phyloP scores from a whole-genome alignment of 2,113 vertebrate species.

The Pantherophis guttatus region DNA sequence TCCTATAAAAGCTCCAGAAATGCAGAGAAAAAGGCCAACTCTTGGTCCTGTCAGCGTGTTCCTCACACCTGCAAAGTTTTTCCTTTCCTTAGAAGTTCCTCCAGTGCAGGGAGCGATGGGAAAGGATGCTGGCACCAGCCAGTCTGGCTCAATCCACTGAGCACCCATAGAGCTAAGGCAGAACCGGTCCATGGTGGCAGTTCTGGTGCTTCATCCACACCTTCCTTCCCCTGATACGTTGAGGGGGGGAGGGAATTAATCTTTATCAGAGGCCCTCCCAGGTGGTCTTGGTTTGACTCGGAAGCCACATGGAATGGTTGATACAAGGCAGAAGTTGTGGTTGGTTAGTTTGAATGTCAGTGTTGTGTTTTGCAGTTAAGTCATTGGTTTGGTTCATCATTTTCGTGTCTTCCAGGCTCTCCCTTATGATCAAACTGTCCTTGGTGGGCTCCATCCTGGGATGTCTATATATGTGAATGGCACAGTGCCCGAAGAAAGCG shows the following conservation, averaged over 20 bases:
- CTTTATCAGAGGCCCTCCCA: not conserved
- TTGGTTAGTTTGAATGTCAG: too few species aligned
- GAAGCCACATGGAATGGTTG: not conserved
- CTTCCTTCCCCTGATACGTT: accelerated
- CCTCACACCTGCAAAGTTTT: not conserved
- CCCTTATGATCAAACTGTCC: slow-evolving; percentile 72
- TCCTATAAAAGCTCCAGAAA: not conserved
- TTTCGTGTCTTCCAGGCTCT: slow-evolving; percentile 62
- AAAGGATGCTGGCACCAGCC: not conserved
- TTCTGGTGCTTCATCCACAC: accelerated
- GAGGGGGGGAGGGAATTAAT: not conserved
- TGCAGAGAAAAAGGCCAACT: not conserved
- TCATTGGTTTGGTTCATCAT: not conserved
- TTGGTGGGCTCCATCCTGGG: slow-evolving; percentile 73
- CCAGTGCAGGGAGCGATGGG: not conserved
- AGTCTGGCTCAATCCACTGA: too few species aligned
- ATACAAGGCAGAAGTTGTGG: too few species aligned
- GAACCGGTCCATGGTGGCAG: not conserved
- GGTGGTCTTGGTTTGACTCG: not conserved
- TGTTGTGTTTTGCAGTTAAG: not conserved
- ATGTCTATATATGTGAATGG: slow-evolving; percentile 81
- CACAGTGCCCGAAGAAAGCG: slow-evolving; percentile 62
- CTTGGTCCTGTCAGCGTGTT: not conserved
- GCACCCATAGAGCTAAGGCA: not conserved
- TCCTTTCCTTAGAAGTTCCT: not conserved